Base-by-base conservation (phyloP, 2,888 invertebrate species). In the Megaustenia siamemsis region DNA sequence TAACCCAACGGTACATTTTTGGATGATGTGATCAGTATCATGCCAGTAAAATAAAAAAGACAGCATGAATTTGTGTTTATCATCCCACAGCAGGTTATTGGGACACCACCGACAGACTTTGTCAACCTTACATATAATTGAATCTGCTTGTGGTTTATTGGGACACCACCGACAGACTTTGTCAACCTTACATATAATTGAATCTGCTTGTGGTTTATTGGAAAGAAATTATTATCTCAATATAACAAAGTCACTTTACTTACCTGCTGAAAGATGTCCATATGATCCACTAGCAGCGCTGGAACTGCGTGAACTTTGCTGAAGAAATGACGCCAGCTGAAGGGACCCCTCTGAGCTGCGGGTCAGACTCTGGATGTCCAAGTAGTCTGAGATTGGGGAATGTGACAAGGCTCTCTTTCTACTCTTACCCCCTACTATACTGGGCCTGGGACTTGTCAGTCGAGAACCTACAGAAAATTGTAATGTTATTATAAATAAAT, bases 311-410 rank as follows among this genome's bases (percentile, higher is more conserved):
- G 93, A 93, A 80, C 90, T 91, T 28, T 89, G 90, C 45, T 89
- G 90, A 28, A 91, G 86, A 68, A 92, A 90, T 24, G 92, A 91
- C 6, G 93, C 91, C 66, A 94, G 88, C 83, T 93, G 93, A 68
- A 99, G 95, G 40, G 98, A 98, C 90, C 97, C 94, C 8, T 98
- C 98, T 10, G 98, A 98, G 90, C 98, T 98, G 86, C 98, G 96
- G 90, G 99, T 98, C 95, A 99, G 97, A 82, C 98, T 98, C 92
- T 98, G 98, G 92, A 99, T 96, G 95, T 99, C 98, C 89, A 98
- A 97, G 88, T 97, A 97, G 90, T 98, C 98, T 0, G 98, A 98
- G 94, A 98, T 98, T 24, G 98, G 98, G 18, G 95, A 95, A 93
- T 97, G 97, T 85, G 98, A 98, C 1, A 98, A 95, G 0, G 98